Conservation (phyloP, 2,888 invertebrate species). For the Drosophila multiciliata region DNA sequence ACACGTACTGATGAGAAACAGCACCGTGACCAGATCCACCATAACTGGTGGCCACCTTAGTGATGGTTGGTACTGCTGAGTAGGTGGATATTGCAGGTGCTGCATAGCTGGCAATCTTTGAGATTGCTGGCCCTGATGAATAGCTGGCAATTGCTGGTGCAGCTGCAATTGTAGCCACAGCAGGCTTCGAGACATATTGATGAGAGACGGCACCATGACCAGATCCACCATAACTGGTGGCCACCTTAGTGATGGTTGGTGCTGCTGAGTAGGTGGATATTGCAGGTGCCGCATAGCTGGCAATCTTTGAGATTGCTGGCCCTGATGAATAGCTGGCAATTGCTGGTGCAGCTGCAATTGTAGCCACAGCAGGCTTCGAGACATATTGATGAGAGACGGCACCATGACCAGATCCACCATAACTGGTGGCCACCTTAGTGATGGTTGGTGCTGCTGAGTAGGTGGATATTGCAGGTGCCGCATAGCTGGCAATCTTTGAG, state of each 20-base stretch:
- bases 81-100: slow-evolving; percentile 56
- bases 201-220: slow-evolving; percentile 31
- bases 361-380: slow-evolving; percentile 39
- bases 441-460: slow-evolving; percentile 56
- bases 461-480: slow-evolving; percentile 50
- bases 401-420: slow-evolving; percentile 22
- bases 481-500: slow-evolving; percentile 49
- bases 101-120: slow-evolving; percentile 51
- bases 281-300: slow-evolving; percentile 51
- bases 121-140: slow-evolving; percentile 40
- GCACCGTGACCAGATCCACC: slow-evolving; percentile 25
- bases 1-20: slow-evolving; percentile 33
- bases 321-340: slow-evolving; percentile 45
- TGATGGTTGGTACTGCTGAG: slow-evolving; percentile 48
- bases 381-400: slow-evolving; percentile 38
- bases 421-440: slow-evolving; percentile 37
- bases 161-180: slow-evolving; percentile 2
- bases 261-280: slow-evolving; percentile 55
- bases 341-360: slow-evolving; percentile 33
- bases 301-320: slow-evolving; percentile 43
- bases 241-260: slow-evolving; percentile 42
- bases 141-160: slow-evolving; percentile 43
- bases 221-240: slow-evolving; percentile 36
- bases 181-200: slow-evolving; percentile 46
- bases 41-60: slow-evolving; percentile 40